phyloP scores from a whole-genome alignment of 2,888 invertebrate species.

The Neoascia interrupta region DNA sequence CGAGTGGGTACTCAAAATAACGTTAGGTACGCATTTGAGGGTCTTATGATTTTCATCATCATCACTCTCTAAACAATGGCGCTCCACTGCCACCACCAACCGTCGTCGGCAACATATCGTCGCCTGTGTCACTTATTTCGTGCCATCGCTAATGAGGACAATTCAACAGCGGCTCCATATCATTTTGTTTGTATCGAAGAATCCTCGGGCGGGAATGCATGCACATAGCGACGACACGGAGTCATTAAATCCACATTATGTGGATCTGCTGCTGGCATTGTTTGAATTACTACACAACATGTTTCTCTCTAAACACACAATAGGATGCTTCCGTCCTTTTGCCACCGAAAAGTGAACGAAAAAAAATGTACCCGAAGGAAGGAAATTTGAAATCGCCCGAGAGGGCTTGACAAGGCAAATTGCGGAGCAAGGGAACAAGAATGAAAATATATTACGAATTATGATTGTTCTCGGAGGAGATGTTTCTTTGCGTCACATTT shows the following conservation, averaged over 20 bases:
- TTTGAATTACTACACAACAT: constrained; percentile 56
- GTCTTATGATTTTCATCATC: constrained; percentile 52
- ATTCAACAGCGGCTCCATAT: constrained; percentile 36
- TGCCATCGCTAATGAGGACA: constrained; percentile 52
- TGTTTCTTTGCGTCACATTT: constrained; percentile 26
- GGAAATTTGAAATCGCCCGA: no score
- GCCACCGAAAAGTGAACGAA: not conserved
- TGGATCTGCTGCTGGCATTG: constrained; percentile 55
- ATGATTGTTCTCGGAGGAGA: constrained; percentile 48
- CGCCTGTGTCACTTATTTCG: constrained; percentile 37
- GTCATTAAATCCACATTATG: constrained; percentile 60
- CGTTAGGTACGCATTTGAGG: constrained; percentile 32
- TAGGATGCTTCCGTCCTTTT: constrained; percentile 29
- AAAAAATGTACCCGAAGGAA: not conserved
- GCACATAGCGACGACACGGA: not conserved
- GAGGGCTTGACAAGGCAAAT: not conserved
- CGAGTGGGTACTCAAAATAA: no score
- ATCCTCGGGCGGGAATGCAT: constrained; percentile 10
- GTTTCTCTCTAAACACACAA: constrained; percentile 37
- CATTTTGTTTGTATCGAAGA: constrained; percentile 9
- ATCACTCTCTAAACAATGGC: constrained; percentile 48
- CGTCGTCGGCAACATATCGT: not conserved
- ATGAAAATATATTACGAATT: constrained; percentile 42
- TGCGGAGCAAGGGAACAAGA: not conserved
- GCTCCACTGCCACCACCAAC: not conserved